Conservation (phyloP, 1,140 invertebrate genomes). For the Pseudomyrmex sp. region DNA sequence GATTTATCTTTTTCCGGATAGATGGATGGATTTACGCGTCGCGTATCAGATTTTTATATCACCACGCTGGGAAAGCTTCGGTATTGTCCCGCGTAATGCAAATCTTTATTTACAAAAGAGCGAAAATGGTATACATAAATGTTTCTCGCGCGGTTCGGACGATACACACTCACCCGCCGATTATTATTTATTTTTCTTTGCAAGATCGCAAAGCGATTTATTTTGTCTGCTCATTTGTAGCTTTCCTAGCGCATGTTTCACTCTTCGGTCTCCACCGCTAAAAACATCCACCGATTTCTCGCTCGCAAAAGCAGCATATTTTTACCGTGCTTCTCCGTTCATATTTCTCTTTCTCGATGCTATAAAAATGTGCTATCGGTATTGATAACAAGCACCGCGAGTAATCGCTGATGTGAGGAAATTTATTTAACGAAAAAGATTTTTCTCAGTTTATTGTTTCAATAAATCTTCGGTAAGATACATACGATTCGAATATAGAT, state of each 20-base stretch:
- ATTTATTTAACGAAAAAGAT: slow-evolving; percentile 10
- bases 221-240: slow-evolving; percentile 40
- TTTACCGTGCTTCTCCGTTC: slow-evolving; percentile 8
- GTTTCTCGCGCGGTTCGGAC: slow-evolving; percentile 3
- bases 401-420: slow-evolving; percentile 1
- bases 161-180: background rate
- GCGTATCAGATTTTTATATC: slow-evolving; percentile 66
- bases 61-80: background rate
- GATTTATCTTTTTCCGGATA: slow-evolving; percentile 41
- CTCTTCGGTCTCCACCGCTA: slow-evolving; percentile 2
- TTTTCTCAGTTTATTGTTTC: slow-evolving; percentile 12
- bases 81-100: slow-evolving; percentile 22
- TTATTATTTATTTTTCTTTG: slow-evolving; percentile 47
- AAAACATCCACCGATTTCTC: slow-evolving; percentile 30
- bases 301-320: background rate
- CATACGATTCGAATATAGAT: background rate
- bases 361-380: slow-evolving; percentile 32
- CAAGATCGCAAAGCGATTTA: slow-evolving; percentile 22
- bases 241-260: slow-evolving; percentile 10
- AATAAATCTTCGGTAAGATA: background rate
- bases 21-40: slow-evolving; percentile 28
- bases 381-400: slow-evolving; percentile 33
- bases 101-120: slow-evolving; percentile 50
- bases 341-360: slow-evolving; percentile 18
- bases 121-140: slow-evolving; percentile 17